Evolutionary conservation across 2,113 vertebrate genomes (phyloP), one percentile per base, ranked within the genome.

Genomic region (Pomatostomus ruficeps): DNA sequence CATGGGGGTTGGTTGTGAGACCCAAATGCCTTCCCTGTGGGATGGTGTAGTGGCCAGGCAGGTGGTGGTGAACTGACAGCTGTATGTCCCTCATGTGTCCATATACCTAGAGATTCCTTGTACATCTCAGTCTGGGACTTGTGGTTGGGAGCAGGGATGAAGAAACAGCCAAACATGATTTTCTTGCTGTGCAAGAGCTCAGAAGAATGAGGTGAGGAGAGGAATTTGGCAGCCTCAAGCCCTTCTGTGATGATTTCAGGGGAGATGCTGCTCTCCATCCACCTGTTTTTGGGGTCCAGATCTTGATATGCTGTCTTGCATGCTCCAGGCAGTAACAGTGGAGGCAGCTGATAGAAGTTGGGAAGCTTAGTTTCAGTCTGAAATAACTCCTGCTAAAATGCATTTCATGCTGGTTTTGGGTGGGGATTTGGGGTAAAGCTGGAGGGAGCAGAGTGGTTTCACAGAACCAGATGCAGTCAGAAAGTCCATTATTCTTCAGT

Each of bases 151-250:
- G 13, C 6, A 65, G 28, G 22, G n/a, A 68, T 68, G 42, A 51
- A 31, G 45, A 92, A 92, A 83, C 13, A 80, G 59, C 4, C 24
- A 77, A 62, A 63, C 19, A 26, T 0, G 0, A 26, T 70, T 91
- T 86, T 57, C 38, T 73, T 66, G 36, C 23, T 51, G 9, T 65
- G 8, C 6, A 3, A 80, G 45, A 88, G 5, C n/a, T 79, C 29
- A n/a, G 51, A 68, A 80, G 12, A 18, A 71, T 61, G 51, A 67
- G 11, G 9, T 75, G 52, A 85, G 29, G 46, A 72, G 10, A 67
- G 10, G 12, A 35, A 51, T 54, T 74, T 90, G 45, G 24, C 46
- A 72, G 19, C 13, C 17, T 2, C 0, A 0, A 96, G 46, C 4
- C 20, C 28, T 77, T 70, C 54, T 62, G 31, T 0, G 0, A 33